A percentile compares a stretch with the other conserved stretches of the same genome.
Conservation (phyloP, 2,797 vertebrate species). For the Malacoraja senta region DNA sequence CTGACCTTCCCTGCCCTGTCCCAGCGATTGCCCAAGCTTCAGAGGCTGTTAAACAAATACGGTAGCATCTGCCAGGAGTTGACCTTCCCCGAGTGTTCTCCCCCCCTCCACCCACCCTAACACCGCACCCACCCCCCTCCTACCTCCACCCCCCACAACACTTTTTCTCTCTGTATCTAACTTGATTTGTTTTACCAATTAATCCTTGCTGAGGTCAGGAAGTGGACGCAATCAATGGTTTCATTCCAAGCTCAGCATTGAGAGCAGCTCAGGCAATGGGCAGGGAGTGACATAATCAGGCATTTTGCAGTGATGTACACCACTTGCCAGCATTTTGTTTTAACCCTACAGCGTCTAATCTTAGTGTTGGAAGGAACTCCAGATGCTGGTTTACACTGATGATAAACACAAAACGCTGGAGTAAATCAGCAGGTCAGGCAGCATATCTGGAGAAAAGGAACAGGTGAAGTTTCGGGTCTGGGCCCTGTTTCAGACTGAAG, state of each 20-base stretch:
- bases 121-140: background rate
- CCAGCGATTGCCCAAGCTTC: constrained; percentile 32
- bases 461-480: too few species aligned
- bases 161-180: constrained; percentile 19
- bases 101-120: background rate
- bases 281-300: background rate
- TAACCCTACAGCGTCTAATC: background rate
- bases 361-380: too few species aligned
- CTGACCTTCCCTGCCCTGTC: constrained; percentile 37
- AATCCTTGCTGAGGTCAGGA: constrained; percentile 36
- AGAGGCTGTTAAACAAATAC: constrained; percentile 38
- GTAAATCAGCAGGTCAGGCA: too few species aligned
- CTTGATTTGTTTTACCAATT: constrained; percentile 37
- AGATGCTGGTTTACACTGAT: too few species aligned
- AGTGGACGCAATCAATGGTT: constrained; percentile 13
- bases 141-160: background rate
- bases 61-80: constrained; percentile 37
- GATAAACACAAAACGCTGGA: too few species aligned
- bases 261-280: background rate
- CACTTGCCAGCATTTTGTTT: constrained; percentile 1
- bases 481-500: too few species aligned
- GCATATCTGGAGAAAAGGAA: too few species aligned
- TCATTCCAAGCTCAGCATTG: constrained; percentile 7
- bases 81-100: constrained; percentile 30
- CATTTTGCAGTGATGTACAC: background rate